Conservation (phyloP, 2,797 vertebrate species). For the Cetoscarus ocellatus region DNA sequence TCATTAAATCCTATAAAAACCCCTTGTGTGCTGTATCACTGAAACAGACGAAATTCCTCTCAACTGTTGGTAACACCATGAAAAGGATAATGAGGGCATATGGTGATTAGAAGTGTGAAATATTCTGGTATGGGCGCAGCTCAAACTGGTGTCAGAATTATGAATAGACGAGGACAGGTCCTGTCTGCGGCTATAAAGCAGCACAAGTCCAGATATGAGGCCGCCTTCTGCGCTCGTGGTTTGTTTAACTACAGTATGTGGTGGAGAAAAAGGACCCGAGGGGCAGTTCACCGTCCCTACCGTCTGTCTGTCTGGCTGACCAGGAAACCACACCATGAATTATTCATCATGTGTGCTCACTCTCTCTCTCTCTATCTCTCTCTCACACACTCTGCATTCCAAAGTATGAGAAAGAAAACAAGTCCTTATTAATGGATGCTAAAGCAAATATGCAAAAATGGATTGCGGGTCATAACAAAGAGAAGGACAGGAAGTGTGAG, state of each 20-base stretch:
- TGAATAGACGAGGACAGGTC: conserved; percentile 52
- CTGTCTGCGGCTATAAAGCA: conserved; percentile 47
- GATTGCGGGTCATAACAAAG: neutral
- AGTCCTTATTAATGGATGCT: conserved; percentile 27
- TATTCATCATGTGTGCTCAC: conserved; percentile 66
- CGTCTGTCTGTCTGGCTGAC: conserved; percentile 64
- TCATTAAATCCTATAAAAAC: conserved; percentile 8
- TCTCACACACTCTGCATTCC: neutral
- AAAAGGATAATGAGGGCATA: conserved; percentile 1
- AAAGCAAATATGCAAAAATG: conserved; percentile 9
- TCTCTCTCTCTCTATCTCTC: conserved; percentile 5
- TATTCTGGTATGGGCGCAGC: conserved; percentile 12
- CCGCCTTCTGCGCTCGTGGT: conserved; percentile 54
- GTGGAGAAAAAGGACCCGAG: conserved; percentile 57
- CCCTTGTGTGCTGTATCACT: conserved; percentile 8
- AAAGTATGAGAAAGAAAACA: conserved; percentile 17
- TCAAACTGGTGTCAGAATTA: conserved; percentile 27
- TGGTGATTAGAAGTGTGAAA: conserved; percentile 17
- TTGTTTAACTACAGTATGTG: conserved; percentile 69
- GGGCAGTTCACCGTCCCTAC: conserved; percentile 59
- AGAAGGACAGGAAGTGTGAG: neutral
- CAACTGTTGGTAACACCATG: neutral
- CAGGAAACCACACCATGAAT: conserved; percentile 77
- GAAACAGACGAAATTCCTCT: neutral
- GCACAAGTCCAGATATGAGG: conserved; percentile 43